phyloP scores from a whole-genome alignment of 2,888 invertebrate genomes.

The Fragum fragum region DNA sequence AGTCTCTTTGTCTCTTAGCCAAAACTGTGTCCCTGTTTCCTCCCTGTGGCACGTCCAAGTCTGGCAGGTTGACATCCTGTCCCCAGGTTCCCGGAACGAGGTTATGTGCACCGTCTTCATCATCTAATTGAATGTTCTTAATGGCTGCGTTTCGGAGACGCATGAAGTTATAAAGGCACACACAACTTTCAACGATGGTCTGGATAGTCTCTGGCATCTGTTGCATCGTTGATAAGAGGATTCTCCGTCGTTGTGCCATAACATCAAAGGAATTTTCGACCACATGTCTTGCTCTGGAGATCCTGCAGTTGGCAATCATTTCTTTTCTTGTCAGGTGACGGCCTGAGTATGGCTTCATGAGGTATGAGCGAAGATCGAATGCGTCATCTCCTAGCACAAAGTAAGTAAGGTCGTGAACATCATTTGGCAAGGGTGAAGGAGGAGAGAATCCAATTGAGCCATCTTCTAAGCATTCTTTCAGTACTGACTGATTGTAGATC shows the following conservation, averaged over 20 bases:
- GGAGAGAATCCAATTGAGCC: conserved; percentile 31
- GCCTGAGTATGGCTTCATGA: too few species aligned
- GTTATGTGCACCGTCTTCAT: conserved; percentile 19
- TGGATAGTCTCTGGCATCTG: conserved; percentile 21
- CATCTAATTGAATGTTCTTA: conserved; percentile 22
- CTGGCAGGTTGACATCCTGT: conserved; percentile 10
- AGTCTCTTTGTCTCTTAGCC: neutral
- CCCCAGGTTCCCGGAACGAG: conserved; percentile 7
- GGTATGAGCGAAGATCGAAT: conserved; percentile 22
- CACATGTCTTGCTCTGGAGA: conserved; percentile 29
- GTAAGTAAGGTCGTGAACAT: conserved; percentile 18
- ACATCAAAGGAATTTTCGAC: conserved; percentile 28
- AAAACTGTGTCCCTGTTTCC: neutral
- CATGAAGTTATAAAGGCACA: conserved; percentile 28
- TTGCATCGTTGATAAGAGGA: conserved; percentile 32
- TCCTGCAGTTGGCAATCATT: conserved; percentile 26
- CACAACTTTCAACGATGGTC: conserved; percentile 26
- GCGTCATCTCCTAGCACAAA: conserved; percentile 25
- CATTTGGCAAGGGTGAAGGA: too few species aligned
- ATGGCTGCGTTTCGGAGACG: conserved; percentile 27
- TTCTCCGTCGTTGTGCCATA: conserved; percentile 12
- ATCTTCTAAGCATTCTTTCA: conserved; percentile 34
- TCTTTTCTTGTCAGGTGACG: conserved; percentile 23
- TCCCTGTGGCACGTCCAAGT: conserved; percentile 5
- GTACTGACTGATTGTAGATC: conserved; percentile 34